Evolutionary conservation across 2,888 invertebrate species (phyloP).

Genomic region (Myathropa florea): DNA sequence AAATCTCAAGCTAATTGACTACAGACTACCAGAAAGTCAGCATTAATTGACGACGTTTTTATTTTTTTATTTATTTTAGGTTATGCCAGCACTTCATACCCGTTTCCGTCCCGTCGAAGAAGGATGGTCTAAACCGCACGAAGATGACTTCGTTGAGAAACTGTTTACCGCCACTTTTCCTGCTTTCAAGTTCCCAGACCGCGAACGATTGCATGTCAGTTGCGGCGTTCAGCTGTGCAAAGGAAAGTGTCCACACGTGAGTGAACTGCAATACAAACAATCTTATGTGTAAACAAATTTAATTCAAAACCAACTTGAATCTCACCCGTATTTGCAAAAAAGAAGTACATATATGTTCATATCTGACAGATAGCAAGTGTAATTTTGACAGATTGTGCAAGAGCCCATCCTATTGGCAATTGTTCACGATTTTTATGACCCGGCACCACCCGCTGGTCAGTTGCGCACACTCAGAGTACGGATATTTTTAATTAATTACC

Average conservation of each 20-base stretch:
- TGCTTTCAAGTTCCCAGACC: slow-evolving; percentile 91
- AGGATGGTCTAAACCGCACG: slow-evolving; percentile 80
- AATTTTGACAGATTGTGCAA: slow-evolving; percentile 24
- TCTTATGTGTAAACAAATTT: not conserved
- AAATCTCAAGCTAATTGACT: no score
- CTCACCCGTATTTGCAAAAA: slow-evolving; percentile 21
- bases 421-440: slow-evolving; percentile 39
- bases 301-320: not conserved
- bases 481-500: slow-evolving; percentile 12
- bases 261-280: slow-evolving; percentile 65
- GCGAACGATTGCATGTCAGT: slow-evolving; percentile 88
- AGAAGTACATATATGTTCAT: not conserved
- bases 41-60: not conserved
- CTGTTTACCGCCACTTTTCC: slow-evolving; percentile 85
- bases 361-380: slow-evolving; percentile 2
- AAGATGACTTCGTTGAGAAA: slow-evolving; percentile 80
- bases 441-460: slow-evolving; percentile 18
- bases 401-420: slow-evolving; percentile 17
- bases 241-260: slow-evolving; percentile 85
- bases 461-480: not conserved
- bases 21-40: not conserved
- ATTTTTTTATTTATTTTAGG: slow-evolving; percentile 73
- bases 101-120: slow-evolving; percentile 78
- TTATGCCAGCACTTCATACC: slow-evolving; percentile 79
- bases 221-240: slow-evolving; percentile 90